These are phyloP conservation scores for Porphyrio hochstetteri DNA, from an alignment of 2,113 vertebrate genomes.

Conservation along the genomic window DNA sequence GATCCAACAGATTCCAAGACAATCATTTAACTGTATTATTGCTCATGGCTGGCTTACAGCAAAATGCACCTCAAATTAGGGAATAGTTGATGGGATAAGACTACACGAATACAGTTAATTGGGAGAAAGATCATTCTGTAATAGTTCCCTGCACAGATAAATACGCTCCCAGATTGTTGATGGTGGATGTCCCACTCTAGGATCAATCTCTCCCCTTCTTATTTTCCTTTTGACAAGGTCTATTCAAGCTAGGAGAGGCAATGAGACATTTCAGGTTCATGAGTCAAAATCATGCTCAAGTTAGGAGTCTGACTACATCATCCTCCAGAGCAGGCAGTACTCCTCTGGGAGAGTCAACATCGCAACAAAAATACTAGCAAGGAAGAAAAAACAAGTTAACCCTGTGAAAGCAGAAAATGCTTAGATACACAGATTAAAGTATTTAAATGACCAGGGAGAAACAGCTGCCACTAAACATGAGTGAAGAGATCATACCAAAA, in stretches of 20 bases:
- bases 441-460: background rate
- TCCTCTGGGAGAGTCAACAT: background rate
- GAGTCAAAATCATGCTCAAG: background rate
- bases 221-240: background rate
- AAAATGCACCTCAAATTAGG: background rate
- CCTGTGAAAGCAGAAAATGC: background rate
- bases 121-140: background rate
- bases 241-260: background rate
- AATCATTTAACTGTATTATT: background rate
- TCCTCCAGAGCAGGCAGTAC: background rate
- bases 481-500: background rate
- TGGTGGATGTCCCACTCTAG: background rate
- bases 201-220: background rate
- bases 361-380: background rate
- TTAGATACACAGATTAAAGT: background rate
- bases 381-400: background rate
- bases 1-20: background rate
- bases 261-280: background rate
- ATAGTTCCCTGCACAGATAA: background rate
- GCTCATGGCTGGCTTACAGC: background rate
- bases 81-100: background rate
- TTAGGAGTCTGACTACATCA: background rate
- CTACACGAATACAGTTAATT: background rate
- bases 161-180: background rate
- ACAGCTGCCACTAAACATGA: background rate